phyloP scores from a whole-genome alignment of 2,888 invertebrate genomes.

The Microctonus brassicae region DNA sequence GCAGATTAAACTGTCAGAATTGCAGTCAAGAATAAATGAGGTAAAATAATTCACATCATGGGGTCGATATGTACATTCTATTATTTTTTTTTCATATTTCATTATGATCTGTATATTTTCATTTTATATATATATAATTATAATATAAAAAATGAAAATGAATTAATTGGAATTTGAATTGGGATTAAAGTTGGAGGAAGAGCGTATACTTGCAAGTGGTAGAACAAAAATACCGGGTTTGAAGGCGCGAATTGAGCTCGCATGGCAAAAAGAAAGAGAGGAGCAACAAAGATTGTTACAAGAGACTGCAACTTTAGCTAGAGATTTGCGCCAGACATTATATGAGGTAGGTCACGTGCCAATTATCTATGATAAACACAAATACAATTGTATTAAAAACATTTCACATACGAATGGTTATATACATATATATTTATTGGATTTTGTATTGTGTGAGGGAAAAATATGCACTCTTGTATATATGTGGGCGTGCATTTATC shows the following conservation, averaged over 20 bases:
- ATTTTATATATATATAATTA: background rate
- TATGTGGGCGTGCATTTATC: constrained; percentile 42
- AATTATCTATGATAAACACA: constrained; percentile 21
- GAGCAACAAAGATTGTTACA: constrained; percentile 91
- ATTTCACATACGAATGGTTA: background rate
- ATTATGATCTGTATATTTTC: constrained; percentile 1
- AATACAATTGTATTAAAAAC: constrained; percentile 6
- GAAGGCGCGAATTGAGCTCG: constrained; percentile 88
- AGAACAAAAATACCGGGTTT: constrained; percentile 88
- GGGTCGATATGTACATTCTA: constrained; percentile 5
- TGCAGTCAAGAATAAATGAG: constrained; percentile 90
- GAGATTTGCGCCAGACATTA: constrained; percentile 88
- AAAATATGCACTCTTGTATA: background rate
- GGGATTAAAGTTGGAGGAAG: constrained; percentile 85
- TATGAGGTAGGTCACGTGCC: constrained; percentile 75
- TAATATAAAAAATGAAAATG: background rate
- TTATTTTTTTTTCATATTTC: constrained; percentile 10
- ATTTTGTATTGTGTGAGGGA: background rate
- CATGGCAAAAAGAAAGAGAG: constrained; percentile 94
- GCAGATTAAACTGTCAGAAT: constrained; percentile 88
- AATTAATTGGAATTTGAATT: constrained; percentile 1
- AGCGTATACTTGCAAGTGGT: constrained; percentile 85
- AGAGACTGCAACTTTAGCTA: constrained; percentile 90
- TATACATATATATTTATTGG: background rate
- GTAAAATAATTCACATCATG: constrained; percentile 63